A percentile compares a stretch with the other conserved stretches of the same genome.
Evolutionary conservation across 53 echinoderm and acorn worm species (phyloP).

Genomic region (Mesocentrotus franciscanus): DNA sequence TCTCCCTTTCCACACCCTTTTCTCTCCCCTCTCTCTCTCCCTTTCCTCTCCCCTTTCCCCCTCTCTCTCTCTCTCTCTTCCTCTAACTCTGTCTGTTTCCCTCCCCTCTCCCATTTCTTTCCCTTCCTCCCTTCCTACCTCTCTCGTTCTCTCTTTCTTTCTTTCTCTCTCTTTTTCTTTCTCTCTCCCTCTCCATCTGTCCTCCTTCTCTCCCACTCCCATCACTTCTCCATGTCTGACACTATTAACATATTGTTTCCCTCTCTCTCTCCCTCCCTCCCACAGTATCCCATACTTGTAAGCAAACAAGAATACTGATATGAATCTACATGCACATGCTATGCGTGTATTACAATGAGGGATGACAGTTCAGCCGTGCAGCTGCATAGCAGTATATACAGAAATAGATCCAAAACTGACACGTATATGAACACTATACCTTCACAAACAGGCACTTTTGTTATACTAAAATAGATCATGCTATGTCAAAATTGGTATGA

Average conservation of each 20-base stretch:
- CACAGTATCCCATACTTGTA: not conserved
- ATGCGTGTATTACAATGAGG: not conserved
- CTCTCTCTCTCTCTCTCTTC: not conserved
- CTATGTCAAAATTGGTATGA: not conserved
- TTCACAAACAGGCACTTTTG: not conserved
- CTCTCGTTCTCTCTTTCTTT: not conserved
- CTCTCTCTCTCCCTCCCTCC: not conserved
- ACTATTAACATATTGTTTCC: not conserved
- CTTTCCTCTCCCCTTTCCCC: not conserved
- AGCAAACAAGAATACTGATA: not conserved
- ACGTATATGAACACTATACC: not conserved
- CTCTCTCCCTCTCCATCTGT: not conserved
- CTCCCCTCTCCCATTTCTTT: not conserved
- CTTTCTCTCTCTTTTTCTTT: not conserved
- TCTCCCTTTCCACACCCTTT: not conserved
- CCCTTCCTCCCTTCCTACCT: not conserved
- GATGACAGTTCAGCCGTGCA: not conserved
- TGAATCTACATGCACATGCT: conserved; percentile 15
- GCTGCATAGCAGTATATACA: not conserved
- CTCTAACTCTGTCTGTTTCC: not conserved
- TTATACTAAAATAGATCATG: not conserved
- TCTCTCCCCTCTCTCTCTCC: no score
- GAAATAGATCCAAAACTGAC: conserved; percentile 1
- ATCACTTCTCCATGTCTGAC: no score
- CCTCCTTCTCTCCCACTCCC: not conserved